These are phyloP conservation scores for Prenolepis imparis DNA, from an alignment of 2,888 invertebrate species.

Conservation along the genomic window DNA sequence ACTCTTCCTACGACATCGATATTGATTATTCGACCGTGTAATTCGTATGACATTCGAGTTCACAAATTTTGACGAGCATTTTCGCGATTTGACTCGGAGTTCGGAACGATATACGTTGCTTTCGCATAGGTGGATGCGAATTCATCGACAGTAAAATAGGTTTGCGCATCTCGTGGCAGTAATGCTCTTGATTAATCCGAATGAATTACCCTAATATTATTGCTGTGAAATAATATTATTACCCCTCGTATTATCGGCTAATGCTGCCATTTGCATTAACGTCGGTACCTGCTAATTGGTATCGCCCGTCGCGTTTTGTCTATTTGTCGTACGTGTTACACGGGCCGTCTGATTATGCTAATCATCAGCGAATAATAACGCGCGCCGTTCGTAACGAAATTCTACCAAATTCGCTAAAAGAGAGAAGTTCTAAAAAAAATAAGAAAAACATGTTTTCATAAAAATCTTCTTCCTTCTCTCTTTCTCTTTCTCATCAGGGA, in stretches of 20 bases:
- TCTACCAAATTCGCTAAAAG: background rate
- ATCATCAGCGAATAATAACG: constrained; percentile 42
- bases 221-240: constrained; percentile 78
- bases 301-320: constrained; percentile 60
- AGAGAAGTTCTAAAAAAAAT: background rate
- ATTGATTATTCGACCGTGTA: constrained; percentile 14
- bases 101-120: constrained; percentile 1
- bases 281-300: constrained; percentile 64
- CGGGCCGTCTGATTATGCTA: constrained; percentile 43
- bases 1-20: constrained; percentile 18
- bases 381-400: constrained; percentile 5
- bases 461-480: background rate
- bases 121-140: constrained; percentile 57
- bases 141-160: constrained; percentile 76
- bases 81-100: constrained; percentile 5
- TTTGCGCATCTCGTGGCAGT: constrained; percentile 71
- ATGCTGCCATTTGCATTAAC: constrained; percentile 78
- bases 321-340: constrained; percentile 56
- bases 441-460: background rate
- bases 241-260: constrained; percentile 75
- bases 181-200: constrained; percentile 78
- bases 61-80: constrained; percentile 40
- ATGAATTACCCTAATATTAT: constrained; percentile 79
- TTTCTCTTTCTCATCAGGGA: background rate
- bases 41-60: background rate